Base-by-base conservation (phyloP, 1,140 invertebrate species). In the Drosophila neocordata region DNA sequence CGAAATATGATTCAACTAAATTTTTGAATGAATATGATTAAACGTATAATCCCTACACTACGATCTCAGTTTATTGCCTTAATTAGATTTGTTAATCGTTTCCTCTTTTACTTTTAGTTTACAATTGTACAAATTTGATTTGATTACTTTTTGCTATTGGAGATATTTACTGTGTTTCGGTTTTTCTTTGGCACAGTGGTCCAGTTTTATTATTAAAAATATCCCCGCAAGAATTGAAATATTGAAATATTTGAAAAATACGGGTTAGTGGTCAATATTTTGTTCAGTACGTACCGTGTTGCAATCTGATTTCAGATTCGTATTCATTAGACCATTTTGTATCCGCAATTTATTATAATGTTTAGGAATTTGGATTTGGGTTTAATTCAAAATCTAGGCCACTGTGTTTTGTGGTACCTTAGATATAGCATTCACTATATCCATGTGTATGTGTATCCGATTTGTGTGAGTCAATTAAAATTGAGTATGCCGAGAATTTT, bases 401-500 rank as follows among this genome's bases (percentile, higher is more conserved):
- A 67, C 48, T 56, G 59, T 74, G 31, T 24, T 35, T 60, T 74
- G 27, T 38, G 12, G 57, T 64, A 48, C 37, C 34, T 31, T 75
- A 58, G 61, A 65, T 37, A 56, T 62, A 69, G 56, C 53, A 65
- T 68, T 74, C 71, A 64, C 77, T 62, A 73, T 79, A 63, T 34
- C 41, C 48, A 64, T 64, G 51, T 64, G 56, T 61, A 22, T 60
- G 61, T 73, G 62, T 73, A 87, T 88, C 82, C 82, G 82, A 87
- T 87, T 87, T 87, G 82, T 76, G 69, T 63, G 82, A 87, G 82
- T 87, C 82, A 87, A 87, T 87, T 87, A 87, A 48, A 87, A 82
- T 88, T 78, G 67, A 65, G 79, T 82, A 65, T 80, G 69, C 79
- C 82, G 82, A 87, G 51, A 82, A 31, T 31, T 3, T 31, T 31